These are phyloP conservation scores for Lycorma delicatula DNA, from an alignment of 1,140 invertebrate species.

Conservation along the genomic window DNA sequence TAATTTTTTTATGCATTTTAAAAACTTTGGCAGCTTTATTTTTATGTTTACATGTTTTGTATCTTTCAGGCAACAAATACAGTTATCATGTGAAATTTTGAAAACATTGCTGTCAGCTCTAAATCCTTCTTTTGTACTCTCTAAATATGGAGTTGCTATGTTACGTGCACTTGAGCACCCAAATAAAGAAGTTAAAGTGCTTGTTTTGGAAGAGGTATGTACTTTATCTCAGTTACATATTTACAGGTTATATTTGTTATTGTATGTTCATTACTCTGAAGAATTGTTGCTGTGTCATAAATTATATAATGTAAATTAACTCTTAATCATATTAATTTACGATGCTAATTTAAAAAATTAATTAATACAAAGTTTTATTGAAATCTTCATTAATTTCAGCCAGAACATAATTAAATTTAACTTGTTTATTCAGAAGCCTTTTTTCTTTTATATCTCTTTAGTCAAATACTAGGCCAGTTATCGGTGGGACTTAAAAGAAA, in stretches of 20 bases:
- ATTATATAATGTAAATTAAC: no score
- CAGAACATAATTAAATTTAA: no score
- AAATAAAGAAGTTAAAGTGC: conserved; percentile 31
- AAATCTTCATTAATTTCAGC: background rate
- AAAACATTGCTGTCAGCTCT: conserved; percentile 35
- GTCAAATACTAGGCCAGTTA: no score
- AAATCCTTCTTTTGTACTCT: conserved; percentile 36
- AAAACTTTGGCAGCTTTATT: no score
- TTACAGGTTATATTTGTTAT: background rate
- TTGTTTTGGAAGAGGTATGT: conserved; percentile 37
- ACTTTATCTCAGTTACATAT: background rate
- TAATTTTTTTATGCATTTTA: no score
- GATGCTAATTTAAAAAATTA: background rate
- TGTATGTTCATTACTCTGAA: no score
- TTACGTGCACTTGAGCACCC: conserved; percentile 37
- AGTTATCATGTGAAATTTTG: conserved; percentile 40
- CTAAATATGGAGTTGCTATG: conserved; percentile 37
- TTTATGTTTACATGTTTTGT: no score
- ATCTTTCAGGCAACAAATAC: conserved; percentile 37
- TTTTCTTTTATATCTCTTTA: no score
- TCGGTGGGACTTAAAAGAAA: no score
- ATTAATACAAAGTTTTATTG: background rate
- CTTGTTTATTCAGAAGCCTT: no score
- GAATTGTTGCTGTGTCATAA: no score
- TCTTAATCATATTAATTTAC: no score